These are phyloP conservation scores for Cremastinae sp. DNA, from an alignment of 2,888 invertebrate species.

Conservation along the genomic window DNA sequence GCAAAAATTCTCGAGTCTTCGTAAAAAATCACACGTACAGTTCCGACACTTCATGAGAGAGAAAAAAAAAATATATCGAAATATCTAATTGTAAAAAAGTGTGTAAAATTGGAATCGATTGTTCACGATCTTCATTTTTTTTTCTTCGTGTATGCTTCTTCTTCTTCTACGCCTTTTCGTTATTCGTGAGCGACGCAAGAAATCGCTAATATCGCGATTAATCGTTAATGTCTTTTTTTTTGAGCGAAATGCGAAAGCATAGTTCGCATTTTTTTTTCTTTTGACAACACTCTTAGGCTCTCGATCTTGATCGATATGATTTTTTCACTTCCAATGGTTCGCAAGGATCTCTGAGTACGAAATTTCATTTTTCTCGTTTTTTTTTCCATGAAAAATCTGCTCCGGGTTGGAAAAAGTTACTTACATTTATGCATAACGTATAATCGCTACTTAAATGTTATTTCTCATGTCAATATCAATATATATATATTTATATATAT, in stretches of 20 bases:
- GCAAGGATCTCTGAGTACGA: neutral
- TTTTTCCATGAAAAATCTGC: too few species aligned
- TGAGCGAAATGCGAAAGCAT: conserved; percentile 28
- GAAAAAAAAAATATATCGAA: conserved; percentile 62
- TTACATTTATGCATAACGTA: conserved; percentile 58
- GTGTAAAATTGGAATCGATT: conserved; percentile 62
- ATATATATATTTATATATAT: conserved; percentile 13
- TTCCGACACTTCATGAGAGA: conserved; percentile 40
- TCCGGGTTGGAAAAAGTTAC: conserved; percentile 28
- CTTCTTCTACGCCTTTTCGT: conserved; percentile 30
- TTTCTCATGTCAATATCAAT: conserved; percentile 38
- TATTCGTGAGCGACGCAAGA: conserved; percentile 1
- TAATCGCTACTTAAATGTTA: conserved; percentile 58
- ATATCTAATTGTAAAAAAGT: conserved; percentile 61
- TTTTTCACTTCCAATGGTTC: conserved; percentile 15
- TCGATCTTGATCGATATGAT: conserved; percentile 57
- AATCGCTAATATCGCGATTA: conserved; percentile 13
- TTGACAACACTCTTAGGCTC: conserved; percentile 41
- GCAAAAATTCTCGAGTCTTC: conserved; percentile 64
- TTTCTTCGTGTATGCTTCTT: conserved; percentile 26
- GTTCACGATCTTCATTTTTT: conserved; percentile 43
- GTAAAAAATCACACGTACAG: conserved; percentile 27
- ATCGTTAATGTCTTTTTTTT: conserved; percentile 9
- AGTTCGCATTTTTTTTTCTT: neutral
- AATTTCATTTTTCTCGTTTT: conserved; percentile 28